phyloP scores from a whole-genome alignment of 1,140 invertebrate species.

The Lasaia peninsularis region DNA sequence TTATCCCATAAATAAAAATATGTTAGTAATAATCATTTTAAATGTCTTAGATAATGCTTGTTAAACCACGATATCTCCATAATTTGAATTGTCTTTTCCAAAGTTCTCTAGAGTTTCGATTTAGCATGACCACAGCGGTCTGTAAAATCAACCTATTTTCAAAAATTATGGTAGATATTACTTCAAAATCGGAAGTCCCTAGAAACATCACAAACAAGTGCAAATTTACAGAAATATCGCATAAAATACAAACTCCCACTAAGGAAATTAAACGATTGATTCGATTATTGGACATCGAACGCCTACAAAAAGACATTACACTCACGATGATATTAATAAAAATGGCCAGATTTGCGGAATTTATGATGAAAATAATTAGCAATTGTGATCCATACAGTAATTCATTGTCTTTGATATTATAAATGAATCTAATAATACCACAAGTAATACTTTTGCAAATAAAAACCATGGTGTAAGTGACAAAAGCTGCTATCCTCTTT shows the following conservation, averaged over 20 bases:
- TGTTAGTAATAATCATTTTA: not conserved
- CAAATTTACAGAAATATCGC: constrained; percentile 12
- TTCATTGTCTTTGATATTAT: not conserved
- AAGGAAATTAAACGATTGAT: constrained; percentile 10
- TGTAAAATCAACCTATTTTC: not conserved
- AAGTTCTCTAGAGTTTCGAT: not conserved
- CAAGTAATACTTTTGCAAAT: not conserved
- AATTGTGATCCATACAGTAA: not conserved
- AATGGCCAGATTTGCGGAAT: constrained; percentile 16
- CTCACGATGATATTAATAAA: constrained; percentile 7
- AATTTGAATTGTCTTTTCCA: constrained; percentile 2
- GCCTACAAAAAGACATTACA: constrained; percentile 13
- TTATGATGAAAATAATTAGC: not conserved
- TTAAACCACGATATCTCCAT: not conserved
- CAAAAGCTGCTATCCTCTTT: constrained; percentile 16
- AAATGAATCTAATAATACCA: not conserved
- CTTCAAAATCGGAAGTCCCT: not conserved
- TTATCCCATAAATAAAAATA: no score
- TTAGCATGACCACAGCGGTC: not conserved
- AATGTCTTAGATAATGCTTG: not conserved
- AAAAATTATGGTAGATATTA: not conserved
- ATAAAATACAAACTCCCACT: constrained; percentile 18
- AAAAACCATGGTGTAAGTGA: constrained; percentile 16
- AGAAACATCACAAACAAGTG: not conserved
- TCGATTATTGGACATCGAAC: constrained; percentile 11